Percentiles rank a stretch among this genome's conserved stretches.
Conservation (phyloP, 2,888 invertebrate genomes). For the Leucophenga montana region DNA sequence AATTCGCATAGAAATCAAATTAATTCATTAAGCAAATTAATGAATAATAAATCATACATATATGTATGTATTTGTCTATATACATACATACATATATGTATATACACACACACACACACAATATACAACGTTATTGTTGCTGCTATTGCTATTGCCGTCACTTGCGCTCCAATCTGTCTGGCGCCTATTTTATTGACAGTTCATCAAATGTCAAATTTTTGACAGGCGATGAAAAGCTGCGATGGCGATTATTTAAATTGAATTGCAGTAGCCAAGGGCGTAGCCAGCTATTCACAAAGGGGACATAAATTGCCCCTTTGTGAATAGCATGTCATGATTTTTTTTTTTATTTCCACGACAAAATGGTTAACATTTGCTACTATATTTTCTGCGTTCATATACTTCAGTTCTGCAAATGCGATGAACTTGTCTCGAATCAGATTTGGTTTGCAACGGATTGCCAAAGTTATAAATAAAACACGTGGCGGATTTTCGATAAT, state of each 20-base stretch:
- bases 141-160: slow-evolving; percentile 12
- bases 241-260: neutral
- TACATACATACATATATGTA: too few relatives aligned
- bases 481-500: too few relatives aligned
- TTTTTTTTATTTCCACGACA: too few relatives aligned
- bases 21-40: slow-evolving; percentile 61
- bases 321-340: too few relatives aligned
- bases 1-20: slow-evolving; percentile 53
- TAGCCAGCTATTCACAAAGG: too few relatives aligned
- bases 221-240: slow-evolving; percentile 44
- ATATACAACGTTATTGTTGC: neutral
- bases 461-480: too few relatives aligned
- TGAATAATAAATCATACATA: slow-evolving; percentile 60
- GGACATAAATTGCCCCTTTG: too few relatives aligned
- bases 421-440: too few relatives aligned
- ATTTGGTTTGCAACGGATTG: too few relatives aligned
- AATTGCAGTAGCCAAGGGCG: neutral
- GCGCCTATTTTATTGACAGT: slow-evolving; percentile 60
- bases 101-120: neutral
- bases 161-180: slow-evolving; percentile 52
- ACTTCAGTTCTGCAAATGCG: too few relatives aligned
- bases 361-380: too few relatives aligned
- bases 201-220: slow-evolving; percentile 63
- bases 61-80: slow-evolving; percentile 18
- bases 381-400: too few relatives aligned